Percentiles rank a stretch among this genome's conserved stretches.
Conservation (phyloP, 2,888 invertebrate genomes). For the Coelinius sp. region DNA sequence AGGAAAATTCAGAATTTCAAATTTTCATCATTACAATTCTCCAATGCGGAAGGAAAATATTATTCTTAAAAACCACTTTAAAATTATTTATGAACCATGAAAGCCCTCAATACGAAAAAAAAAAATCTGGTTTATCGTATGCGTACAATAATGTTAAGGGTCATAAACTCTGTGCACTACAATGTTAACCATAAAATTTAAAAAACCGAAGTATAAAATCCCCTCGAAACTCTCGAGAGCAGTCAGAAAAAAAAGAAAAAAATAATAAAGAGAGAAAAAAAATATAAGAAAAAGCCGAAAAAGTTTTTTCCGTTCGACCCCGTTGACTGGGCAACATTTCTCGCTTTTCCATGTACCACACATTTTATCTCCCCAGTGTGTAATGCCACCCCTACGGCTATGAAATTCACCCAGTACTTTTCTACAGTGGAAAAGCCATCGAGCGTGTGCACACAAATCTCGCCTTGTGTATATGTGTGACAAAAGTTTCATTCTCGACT, state of each 20-base stretch:
- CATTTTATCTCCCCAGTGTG: slow-evolving; percentile 13
- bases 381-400: slow-evolving; percentile 11
- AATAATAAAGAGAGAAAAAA: not conserved
- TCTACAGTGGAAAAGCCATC: not conserved
- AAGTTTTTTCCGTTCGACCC: not conserved
- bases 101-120: not conserved
- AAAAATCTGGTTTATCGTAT: not conserved
- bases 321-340: slow-evolving; percentile 14
- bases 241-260: not conserved
- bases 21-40: not conserved
- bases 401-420: slow-evolving; percentile 3
- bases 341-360: slow-evolving; percentile 18
- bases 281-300: not conserved
- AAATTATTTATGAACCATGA: not conserved
- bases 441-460: not conserved
- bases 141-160: not conserved
- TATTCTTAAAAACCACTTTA: not conserved
- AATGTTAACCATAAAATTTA: not conserved
- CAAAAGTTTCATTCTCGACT: slow-evolving; percentile 11
- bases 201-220: not conserved
- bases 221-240: not conserved
- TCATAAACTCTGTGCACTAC: not conserved
- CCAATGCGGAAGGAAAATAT: not conserved
- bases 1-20: no score
- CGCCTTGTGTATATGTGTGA: not conserved